Percentiles rank a stretch among this genome's conserved stretches.
phyloP scores from a whole-genome alignment of 2,797 vertebrate genomes.

The Heteromormyrus szaboi region DNA sequence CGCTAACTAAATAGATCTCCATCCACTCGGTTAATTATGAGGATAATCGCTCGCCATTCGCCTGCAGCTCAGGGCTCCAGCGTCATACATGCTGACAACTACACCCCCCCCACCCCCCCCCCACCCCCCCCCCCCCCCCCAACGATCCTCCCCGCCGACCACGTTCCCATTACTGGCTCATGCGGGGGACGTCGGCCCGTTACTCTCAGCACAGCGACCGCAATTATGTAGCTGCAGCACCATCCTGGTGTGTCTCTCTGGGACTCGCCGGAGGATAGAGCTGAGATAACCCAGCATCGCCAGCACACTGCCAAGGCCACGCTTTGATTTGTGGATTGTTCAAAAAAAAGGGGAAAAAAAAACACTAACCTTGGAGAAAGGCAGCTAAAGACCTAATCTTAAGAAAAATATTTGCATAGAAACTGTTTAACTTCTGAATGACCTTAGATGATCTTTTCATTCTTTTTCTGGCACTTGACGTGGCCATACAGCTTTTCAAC shows the following conservation, averaged over 20 bases:
- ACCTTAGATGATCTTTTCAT: constrained; percentile 43
- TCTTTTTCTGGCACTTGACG: constrained; percentile 24
- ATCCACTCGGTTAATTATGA: not conserved
- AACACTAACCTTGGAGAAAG: constrained; percentile 42
- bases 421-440: constrained; percentile 51
- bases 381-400: constrained; percentile 29
- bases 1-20: not conserved
- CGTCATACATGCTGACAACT: not conserved
- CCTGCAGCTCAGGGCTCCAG: not conserved
- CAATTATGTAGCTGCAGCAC: not conserved
- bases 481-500: constrained; percentile 35
- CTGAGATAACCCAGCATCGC: not conserved
- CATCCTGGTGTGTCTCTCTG: not conserved
- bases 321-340: not conserved
- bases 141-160: not conserved
- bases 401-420: constrained; percentile 42
- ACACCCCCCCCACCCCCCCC: not conserved
- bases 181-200: not conserved
- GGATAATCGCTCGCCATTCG: not conserved
- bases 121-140: no score
- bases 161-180: not conserved
- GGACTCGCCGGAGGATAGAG: not conserved
- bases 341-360: constrained; percentile 16
- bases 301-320: not conserved
- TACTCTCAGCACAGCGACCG: not conserved